Conservation (phyloP, 1,140 invertebrate species). For the Sycophaga agraensis region DNA sequence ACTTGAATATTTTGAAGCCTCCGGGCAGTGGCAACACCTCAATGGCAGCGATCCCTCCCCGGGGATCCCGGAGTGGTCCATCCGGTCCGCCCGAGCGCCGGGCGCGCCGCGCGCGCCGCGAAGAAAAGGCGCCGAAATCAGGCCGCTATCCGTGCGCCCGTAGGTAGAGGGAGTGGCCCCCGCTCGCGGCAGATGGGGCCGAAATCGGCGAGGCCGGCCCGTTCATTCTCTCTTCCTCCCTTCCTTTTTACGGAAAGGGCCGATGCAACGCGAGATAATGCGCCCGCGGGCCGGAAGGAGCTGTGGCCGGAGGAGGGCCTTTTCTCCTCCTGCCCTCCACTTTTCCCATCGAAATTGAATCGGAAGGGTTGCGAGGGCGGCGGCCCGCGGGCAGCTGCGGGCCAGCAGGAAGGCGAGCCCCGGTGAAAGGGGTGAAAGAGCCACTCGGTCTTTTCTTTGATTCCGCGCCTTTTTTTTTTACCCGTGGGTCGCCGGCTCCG, state of each 20-base stretch:
- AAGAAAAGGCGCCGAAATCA: background rate
- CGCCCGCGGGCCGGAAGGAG: conserved; percentile 12
- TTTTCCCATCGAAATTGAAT: background rate
- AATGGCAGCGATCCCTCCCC: too few species aligned
- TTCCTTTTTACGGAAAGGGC: conserved; percentile 12
- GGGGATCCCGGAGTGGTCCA: background rate
- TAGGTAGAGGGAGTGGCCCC: too few species aligned
- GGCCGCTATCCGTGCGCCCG: background rate
- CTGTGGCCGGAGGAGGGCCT: background rate
- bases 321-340: background rate
- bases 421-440: too few species aligned
- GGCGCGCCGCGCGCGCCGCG: too few species aligned
- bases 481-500: too few species aligned
- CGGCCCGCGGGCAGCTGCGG: background rate
- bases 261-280: conserved; percentile 24
- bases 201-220: too few species aligned
- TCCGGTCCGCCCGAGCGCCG: too few species aligned
- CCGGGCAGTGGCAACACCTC: too few species aligned
- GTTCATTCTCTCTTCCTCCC: too few species aligned
- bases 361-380: conserved; percentile 17
- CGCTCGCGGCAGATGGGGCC: too few species aligned
- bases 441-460: background rate
- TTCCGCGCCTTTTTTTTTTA: background rate
- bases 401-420: background rate
- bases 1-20: too few species aligned